Evolutionary conservation across 2,888 invertebrate genomes (phyloP).

Genomic region (Spilosoma lubricipeda): DNA sequence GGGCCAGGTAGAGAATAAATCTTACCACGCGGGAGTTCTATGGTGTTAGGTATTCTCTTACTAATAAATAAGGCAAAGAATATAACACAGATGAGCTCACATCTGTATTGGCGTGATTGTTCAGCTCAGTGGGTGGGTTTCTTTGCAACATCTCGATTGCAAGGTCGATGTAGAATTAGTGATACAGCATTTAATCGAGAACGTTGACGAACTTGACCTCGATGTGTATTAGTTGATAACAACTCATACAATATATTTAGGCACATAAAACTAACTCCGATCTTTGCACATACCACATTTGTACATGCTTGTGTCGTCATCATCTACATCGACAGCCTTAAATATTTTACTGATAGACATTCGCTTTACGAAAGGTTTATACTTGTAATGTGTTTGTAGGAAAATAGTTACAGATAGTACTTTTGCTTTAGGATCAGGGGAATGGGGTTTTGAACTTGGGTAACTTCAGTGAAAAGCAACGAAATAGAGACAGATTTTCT

Average conservation of each 20-base stretch:
- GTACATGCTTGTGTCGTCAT: too few species aligned
- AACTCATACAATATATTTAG: slow-evolving; percentile 6
- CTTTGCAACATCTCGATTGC: slow-evolving; percentile 3
- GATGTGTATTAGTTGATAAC: slow-evolving; percentile 3
- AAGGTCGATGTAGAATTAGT: slow-evolving; percentile 1
- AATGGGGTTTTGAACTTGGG: too few species aligned
- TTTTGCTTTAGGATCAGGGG: too few species aligned
- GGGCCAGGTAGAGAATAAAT: too few species aligned
- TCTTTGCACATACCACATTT: not conserved
- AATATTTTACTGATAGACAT: too few species aligned
- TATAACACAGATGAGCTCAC: not conserved
- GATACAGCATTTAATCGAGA: not conserved
- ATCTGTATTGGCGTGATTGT: too few species aligned
- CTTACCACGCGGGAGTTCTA: not conserved
- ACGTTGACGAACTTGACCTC: slow-evolving; percentile 16
- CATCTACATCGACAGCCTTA: too few species aligned
- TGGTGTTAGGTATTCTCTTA: not conserved
- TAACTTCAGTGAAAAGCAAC: too few species aligned
- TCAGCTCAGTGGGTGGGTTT: not conserved
- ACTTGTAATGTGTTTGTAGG: not conserved
- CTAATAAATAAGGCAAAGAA: not conserved
- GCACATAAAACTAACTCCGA: not conserved
- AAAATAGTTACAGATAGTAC: too few species aligned
- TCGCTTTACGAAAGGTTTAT: not conserved
- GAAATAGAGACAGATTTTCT: too few species aligned